Base-by-base conservation (phyloP, 2,797 vertebrate species). In the Poliocrania exsul region DNA sequence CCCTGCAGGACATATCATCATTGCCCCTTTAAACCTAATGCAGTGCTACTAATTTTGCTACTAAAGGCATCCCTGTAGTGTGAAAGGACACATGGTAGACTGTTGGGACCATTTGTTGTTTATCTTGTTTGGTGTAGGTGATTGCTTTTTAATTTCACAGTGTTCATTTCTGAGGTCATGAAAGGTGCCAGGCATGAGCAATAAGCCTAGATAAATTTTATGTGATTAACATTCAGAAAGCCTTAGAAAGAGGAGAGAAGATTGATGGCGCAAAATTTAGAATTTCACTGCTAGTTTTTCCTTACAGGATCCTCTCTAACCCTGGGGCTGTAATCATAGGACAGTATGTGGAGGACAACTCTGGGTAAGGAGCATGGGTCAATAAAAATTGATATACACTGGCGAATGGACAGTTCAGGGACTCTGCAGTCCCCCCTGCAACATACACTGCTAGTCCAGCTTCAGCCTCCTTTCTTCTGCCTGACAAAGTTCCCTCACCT, bases 111-210 rank as follows among this genome's bases (percentile, higher is more conserved):
- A 20, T 83, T 93, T 61, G 18, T n/a, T 92, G 50, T 72, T 94
- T 87, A 64, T 44, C 29, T 77, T 53, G 5, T 89, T 74, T 78
- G 50, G 46, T 74, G 44, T 11, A 71, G 11, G 47, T 78, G 50
- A 81, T 78, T 78, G 75, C 50, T 71, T 85, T 94, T 93, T 75
- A 78, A 86, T 92, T 91, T 84, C 71, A 42, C 61, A 70, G 25
- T 35, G 64, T 57, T 86, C 69, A 66, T 85, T 1, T 0, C 42
- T 62, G 20, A 66, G 31, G 84, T 86, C 86, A 81, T 82, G 71
- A 80, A 77, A 87, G 40, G 54, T 88, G 38, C 19, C 1, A 4
- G 24, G 37, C 49, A 88, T 70, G 82, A 96, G 62, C 47, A 53
- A 37, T 77, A 84, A 82, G 64, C 49, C 15, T 64, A 83, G 54